Base-by-base conservation (phyloP, 2,113 vertebrate species). In the Hirundichthys speculiger region DNA sequence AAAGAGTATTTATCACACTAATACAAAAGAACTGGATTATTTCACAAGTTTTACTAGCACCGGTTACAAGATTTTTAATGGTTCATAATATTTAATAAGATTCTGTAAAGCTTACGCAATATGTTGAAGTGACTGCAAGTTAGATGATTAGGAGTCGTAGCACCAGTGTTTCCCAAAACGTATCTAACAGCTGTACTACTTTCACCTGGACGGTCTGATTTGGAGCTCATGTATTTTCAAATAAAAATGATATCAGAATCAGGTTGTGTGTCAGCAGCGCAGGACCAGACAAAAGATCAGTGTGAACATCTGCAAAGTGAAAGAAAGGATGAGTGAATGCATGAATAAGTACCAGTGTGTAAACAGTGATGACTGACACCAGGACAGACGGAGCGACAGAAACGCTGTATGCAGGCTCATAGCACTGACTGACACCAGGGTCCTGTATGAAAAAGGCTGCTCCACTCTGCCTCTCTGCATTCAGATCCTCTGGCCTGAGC, bases 381-480 rank as follows among this genome's bases (percentile, higher is more conserved):
- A 19, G 18, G 59, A 42, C 21, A 24, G 58, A 49, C 14, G 24
- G 27, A 49, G 43, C 42, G 21, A 51, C 47, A 51, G 39, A 27
- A 22, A 68, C 41, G 40, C 53, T 42, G 8, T 43, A 69, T 47
- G 13, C 61, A 3, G 72, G 62, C n/a, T 56, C 49, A 3, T 2
- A 27, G 85, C 55, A 68, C 88, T 1, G 77, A 61, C 79, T 86
- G 88, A 72, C 77, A 86, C 84, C 77, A 62, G 64, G 7, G 53
- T 62, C 41, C n/a, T 45, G n/a, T 45, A 19, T 18, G 18, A 11
- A 10, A 45, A 11, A 18, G 18, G 15, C 18, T 19, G n/a, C n/a
- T 18, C n/a, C 18, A 45, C 18, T 45, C n/a, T 45, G n/a, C 43
- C 18, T 19, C 3, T 18, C 15, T 12, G 15, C n/a, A 19, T 19